phyloP scores from a whole-genome alignment of 2,797 vertebrate species.

The Pipistrellus nathusii region DNA sequence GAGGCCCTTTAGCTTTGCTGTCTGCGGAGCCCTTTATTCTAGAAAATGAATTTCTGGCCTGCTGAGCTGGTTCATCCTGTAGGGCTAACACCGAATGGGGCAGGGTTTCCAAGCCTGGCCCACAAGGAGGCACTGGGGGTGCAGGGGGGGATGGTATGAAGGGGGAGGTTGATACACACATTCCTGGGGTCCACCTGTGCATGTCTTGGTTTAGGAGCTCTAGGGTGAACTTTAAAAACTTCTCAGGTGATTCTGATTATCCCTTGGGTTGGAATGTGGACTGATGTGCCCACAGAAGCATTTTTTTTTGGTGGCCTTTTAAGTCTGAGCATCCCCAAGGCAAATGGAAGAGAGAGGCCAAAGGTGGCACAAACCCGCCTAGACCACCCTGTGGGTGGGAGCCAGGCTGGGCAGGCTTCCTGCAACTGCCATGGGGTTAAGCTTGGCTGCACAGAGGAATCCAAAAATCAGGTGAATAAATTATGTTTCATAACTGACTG shows the following conservation, averaged over 20 bases:
- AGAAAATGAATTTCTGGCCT: fast-evolving
- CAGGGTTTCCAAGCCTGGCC: background rate
- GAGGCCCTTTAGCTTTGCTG: background rate
- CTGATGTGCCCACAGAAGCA: background rate
- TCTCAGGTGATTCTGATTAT: background rate
- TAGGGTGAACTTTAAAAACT: background rate
- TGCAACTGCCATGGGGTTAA: fast-evolving
- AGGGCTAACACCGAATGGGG: fast-evolving
- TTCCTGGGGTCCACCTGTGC: fast-evolving
- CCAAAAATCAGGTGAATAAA: background rate
- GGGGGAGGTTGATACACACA: background rate
- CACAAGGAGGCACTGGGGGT: background rate
- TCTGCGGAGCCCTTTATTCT: fast-evolving
- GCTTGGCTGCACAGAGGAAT: background rate
- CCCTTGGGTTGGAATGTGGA: background rate
- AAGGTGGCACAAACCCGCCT: fast-evolving
- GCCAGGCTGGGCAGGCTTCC: too few relatives aligned
- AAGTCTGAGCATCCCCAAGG: background rate
- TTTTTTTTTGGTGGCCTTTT: background rate
- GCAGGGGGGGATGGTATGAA: background rate
- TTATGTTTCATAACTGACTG: background rate
- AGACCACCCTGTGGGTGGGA: too few relatives aligned
- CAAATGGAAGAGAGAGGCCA: background rate
- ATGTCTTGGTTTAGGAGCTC: background rate
- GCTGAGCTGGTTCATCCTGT: fast-evolving